Evolutionary conservation across 2,888 invertebrate species (phyloP).

Genomic region (Brachypalpus laphriformis): DNA sequence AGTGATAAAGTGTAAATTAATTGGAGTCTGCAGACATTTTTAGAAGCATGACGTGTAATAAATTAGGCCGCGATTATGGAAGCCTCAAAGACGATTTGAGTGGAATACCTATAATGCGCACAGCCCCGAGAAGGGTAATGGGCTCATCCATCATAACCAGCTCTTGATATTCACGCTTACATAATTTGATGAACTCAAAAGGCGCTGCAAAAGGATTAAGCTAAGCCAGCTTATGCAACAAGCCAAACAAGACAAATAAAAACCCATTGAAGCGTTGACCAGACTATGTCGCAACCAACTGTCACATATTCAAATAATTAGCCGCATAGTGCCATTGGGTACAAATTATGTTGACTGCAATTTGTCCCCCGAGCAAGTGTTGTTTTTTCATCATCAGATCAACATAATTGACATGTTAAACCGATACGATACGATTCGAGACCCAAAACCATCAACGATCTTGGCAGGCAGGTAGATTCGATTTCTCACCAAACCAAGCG

Average conservation of each 20-base stretch:
- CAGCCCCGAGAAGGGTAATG: constrained; percentile 31
- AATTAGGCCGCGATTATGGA: neutral
- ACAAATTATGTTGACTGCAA: constrained; percentile 61
- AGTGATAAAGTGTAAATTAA: constrained; percentile 7
- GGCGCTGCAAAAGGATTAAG: constrained; percentile 20
- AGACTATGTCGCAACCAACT: constrained; percentile 11
- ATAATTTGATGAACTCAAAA: constrained; percentile 32
- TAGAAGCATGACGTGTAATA: neutral
- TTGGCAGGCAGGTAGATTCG: constrained; percentile 38
- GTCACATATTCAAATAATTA: constrained; percentile 52
- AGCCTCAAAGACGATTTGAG: neutral
- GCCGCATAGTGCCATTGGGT: constrained; percentile 13
- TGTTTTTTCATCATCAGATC: constrained; percentile 37
- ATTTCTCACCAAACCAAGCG: constrained; percentile 27
- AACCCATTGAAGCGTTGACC: constrained; percentile 7
- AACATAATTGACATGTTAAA: constrained; percentile 50
- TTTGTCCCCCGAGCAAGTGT: constrained; percentile 30
- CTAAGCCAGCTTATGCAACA: constrained; percentile 38
- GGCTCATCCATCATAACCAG: constrained; percentile 6
- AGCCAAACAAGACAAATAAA: constrained; percentile 1
- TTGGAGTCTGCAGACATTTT: constrained; percentile 27
- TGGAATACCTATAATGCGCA: too few relatives aligned
- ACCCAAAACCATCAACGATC: constrained; percentile 9
- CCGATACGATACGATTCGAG: constrained; percentile 26
- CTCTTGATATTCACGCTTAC: constrained; percentile 22